These are phyloP conservation scores for Drosophila serrata DNA, from an alignment of 1,140 invertebrate species.

Conservation along the genomic window DNA sequence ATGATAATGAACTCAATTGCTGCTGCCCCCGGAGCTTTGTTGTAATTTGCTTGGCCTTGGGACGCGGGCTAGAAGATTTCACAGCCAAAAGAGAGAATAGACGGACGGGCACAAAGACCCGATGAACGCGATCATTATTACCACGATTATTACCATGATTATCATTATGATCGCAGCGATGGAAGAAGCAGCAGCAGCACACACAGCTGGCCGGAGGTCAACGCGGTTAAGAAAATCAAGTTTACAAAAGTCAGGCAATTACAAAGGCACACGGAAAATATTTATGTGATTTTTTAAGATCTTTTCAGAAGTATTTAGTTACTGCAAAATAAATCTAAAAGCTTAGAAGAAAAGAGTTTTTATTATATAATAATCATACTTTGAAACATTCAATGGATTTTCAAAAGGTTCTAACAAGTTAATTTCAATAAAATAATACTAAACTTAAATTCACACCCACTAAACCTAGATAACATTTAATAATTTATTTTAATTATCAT, in stretches of 20 bases:
- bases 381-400: neutral
- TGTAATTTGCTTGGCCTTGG: slow-evolving; percentile 77
- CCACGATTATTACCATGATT: slow-evolving; percentile 44
- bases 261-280: slow-evolving; percentile 47
- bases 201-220: slow-evolving; percentile 73
- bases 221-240: slow-evolving; percentile 72
- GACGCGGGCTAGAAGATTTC: slow-evolving; percentile 64
- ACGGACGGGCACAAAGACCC: slow-evolving; percentile 37
- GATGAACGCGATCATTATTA: slow-evolving; percentile 32
- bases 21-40: slow-evolving; percentile 50
- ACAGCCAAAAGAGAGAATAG: slow-evolving; percentile 62
- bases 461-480: neutral
- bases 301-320: neutral
- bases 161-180: slow-evolving; percentile 29
- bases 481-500: too few species aligned
- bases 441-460: neutral
- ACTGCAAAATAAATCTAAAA: too few species aligned
- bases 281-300: neutral
- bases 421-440: neutral
- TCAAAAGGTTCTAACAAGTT: neutral
- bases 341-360: too few species aligned
- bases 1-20: slow-evolving; percentile 83
- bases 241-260: slow-evolving; percentile 70
- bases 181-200: slow-evolving; percentile 38
- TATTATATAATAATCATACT: too few species aligned